A percentile compares a stretch with the other conserved stretches of the same genome.
Conservation (phyloP, 2,888 invertebrate species). For the Unio delphinus region DNA sequence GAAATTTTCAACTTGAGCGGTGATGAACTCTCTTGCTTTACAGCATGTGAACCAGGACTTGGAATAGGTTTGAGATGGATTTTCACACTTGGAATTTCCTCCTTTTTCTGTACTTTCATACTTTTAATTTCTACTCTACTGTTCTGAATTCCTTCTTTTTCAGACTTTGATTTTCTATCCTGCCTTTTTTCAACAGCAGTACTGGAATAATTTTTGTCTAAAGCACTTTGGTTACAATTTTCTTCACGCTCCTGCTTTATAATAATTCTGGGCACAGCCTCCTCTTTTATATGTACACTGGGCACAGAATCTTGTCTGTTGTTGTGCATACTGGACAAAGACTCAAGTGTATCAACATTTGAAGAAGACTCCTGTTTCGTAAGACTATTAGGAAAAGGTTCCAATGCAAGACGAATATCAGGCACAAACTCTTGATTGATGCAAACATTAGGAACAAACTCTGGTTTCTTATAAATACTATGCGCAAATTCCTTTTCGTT, state of each 20-base stretch:
- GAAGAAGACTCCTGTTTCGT: too few species aligned
- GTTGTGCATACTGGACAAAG: too few species aligned
- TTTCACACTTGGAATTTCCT: constrained; percentile 5
- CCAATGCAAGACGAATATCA: too few species aligned
- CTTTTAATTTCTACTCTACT: neutral
- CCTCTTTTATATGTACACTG: constrained; percentile 6
- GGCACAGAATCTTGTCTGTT: too few species aligned
- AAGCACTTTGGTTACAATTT: neutral
- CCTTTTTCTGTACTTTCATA: neutral
- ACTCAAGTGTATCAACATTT: too few species aligned
- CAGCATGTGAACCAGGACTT: neutral
- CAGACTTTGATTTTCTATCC: neutral
- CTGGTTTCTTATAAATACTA: too few species aligned
- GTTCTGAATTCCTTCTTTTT: neutral
- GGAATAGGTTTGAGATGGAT: constrained; percentile 7
- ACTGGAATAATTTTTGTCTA: neutral
- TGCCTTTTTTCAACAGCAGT: neutral
- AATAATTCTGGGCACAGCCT: neutral
- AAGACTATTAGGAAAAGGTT: too few species aligned
- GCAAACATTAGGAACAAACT: too few species aligned
- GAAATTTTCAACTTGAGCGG: constrained; percentile 54
- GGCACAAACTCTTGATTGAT: too few species aligned
- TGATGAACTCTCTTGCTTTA: constrained; percentile 19
- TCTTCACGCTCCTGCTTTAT: neutral
- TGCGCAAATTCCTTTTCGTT: too few species aligned